These are phyloP conservation scores for Acromyrmex charruanus DNA, from an alignment of 1,140 invertebrate genomes.

Conservation along the genomic window DNA sequence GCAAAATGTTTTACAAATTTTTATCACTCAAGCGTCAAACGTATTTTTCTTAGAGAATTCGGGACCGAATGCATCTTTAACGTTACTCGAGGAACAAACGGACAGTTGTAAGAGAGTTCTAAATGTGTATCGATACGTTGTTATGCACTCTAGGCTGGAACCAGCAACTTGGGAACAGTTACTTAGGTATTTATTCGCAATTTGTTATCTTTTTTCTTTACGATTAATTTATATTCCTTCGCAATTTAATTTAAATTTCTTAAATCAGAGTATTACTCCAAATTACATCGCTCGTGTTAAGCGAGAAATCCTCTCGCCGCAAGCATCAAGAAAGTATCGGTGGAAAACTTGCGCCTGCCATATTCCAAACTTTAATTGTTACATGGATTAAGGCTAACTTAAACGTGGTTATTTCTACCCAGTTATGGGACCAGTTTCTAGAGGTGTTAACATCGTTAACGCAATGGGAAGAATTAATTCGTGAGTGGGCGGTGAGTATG, in stretches of 20 bases:
- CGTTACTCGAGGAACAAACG: constrained; percentile 95
- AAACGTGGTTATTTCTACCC: constrained; percentile 95
- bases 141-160: constrained; percentile 98
- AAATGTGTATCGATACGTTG: constrained; percentile 98
- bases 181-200: constrained; percentile 77
- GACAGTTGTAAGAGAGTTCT: constrained; percentile 98
- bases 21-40: constrained; percentile 98
- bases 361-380: constrained; percentile 98
- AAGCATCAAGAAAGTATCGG: constrained; percentile 93
- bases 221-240: neutral
- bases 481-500: constrained; percentile 96
- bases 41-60: constrained; percentile 93
- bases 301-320: constrained; percentile 91
- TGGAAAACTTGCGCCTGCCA: constrained; percentile 94
- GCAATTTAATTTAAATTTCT: neutral
- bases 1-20: constrained; percentile 96
- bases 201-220: neutral
- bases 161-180: constrained; percentile 94
- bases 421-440: constrained; percentile 98
- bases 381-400: constrained; percentile 99
- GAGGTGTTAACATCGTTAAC: constrained; percentile 95
- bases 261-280: constrained; percentile 93
- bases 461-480: constrained; percentile 97
- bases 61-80: constrained; percentile 83
- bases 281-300: constrained; percentile 96